phyloP scores from a whole-genome alignment of 2,888 invertebrate genomes.

The Thalpophila matura region DNA sequence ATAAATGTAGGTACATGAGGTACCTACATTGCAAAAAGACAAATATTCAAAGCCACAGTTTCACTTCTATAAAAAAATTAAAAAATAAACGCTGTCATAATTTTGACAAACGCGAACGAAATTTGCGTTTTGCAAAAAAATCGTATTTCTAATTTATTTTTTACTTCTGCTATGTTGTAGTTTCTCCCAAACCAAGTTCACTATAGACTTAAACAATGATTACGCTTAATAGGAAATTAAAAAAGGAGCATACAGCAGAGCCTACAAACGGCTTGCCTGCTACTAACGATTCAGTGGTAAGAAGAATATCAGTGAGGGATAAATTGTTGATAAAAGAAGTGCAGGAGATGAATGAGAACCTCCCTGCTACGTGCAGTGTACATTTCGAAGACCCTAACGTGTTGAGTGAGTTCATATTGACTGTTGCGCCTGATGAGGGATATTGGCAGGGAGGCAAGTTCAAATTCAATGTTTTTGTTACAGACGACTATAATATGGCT shows the following conservation, averaged over 20 bases:
- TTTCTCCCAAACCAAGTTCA: conserved; percentile 49
- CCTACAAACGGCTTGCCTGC: conserved; percentile 80
- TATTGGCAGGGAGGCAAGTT: conserved; percentile 97
- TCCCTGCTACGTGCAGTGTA: conserved; percentile 95
- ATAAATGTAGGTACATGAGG: background rate
- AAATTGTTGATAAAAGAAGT: conserved; percentile 95
- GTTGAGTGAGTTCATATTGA: conserved; percentile 95
- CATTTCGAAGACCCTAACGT: conserved; percentile 95
- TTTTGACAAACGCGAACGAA: conserved; percentile 48
- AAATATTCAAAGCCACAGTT: background rate
- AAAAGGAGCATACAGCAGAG: conserved; percentile 90
- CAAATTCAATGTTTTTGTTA: conserved; percentile 95
- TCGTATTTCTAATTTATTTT: conserved; percentile 51
- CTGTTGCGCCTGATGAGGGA: conserved; percentile 96
- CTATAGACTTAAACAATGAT: conserved; percentile 89
- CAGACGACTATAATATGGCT: conserved; percentile 99
- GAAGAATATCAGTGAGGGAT: conserved; percentile 94
- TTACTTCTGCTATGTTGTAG: conserved; percentile 69
- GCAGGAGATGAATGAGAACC: conserved; percentile 96
- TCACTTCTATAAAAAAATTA: background rate
- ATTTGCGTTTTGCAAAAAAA: conserved; percentile 52
- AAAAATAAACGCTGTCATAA: conserved; percentile 16
- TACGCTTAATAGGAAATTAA: conserved; percentile 93
- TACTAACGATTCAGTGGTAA: conserved; percentile 77
- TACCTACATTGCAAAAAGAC: conserved; percentile 9